Evolutionary conservation across 1,140 invertebrate species (phyloP).

Genomic region (Delia radicum): DNA sequence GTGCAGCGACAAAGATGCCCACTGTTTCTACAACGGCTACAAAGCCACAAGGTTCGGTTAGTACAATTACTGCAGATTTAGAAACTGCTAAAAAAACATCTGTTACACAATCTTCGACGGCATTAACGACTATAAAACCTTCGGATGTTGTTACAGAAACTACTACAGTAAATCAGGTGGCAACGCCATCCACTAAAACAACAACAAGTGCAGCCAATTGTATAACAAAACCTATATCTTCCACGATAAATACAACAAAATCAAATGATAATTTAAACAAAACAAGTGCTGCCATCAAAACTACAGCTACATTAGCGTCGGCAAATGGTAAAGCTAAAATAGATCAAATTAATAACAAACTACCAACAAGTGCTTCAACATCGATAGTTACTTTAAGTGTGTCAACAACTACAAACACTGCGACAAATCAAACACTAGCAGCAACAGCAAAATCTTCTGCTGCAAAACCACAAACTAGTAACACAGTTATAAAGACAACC

Average conservation of each 20-base stretch:
- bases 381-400: no score
- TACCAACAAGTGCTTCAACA: not conserved
- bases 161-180: not conserved
- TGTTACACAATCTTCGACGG: no score
- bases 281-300: slow-evolving; percentile 13
- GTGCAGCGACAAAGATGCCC: slow-evolving; percentile 6
- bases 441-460: not conserved
- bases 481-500: not conserved
- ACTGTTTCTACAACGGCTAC: not conserved
- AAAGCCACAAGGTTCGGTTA: not conserved
- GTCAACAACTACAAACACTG: no score
- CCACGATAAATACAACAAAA: not conserved
- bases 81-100: no score
- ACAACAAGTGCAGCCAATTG: not conserved
- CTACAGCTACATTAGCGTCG: slow-evolving; percentile 11
- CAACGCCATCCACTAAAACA: not conserved
- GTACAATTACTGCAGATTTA: not conserved
- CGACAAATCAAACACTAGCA: slow-evolving; percentile 2
- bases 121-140: no score
- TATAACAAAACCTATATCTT: not conserved
- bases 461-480: not conserved
- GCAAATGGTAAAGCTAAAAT: not conserved
- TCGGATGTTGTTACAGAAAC: no score
- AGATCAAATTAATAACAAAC: slow-evolving; percentile 6
- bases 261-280: not conserved